These are phyloP conservation scores for Seriola quinqueradiata DNA, from an alignment of 2,113 vertebrate genomes.

Conservation along the genomic window DNA sequence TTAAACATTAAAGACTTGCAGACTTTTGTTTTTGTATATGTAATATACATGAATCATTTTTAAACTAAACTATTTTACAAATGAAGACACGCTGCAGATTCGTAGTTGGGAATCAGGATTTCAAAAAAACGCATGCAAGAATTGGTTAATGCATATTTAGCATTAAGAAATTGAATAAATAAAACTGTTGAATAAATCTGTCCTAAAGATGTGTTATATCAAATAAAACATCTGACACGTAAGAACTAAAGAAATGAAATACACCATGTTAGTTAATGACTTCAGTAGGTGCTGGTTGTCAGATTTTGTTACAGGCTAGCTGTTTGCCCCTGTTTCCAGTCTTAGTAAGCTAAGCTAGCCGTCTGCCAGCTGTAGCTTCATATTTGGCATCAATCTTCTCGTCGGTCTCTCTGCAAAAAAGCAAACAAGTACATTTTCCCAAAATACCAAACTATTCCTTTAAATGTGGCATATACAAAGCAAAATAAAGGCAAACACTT, in stretches of 20 bases:
- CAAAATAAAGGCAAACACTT: constrained; percentile 41
- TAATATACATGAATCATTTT: neutral
- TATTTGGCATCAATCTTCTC: constrained; percentile 4
- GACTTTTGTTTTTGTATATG: neutral
- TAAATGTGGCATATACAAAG: neutral
- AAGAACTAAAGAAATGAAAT: neutral
- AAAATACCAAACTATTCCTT: neutral
- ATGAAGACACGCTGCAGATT: neutral
- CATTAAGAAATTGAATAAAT: neutral
- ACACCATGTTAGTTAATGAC: neutral
- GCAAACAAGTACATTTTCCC: neutral
- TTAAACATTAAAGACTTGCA: neutral
- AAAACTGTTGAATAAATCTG: neutral
- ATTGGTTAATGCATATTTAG: neutral
- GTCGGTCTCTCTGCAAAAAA: neutral
- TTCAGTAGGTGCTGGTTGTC: neutral
- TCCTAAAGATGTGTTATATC: neutral
- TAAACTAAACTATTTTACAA: neutral
- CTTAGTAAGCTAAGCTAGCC: neutral
- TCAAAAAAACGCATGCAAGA: neutral
- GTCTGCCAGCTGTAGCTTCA: neutral
- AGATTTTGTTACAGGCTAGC: too few relatives aligned
- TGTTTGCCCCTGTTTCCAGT: neutral
- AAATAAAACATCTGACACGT: neutral
- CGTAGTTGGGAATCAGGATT: neutral